These are phyloP conservation scores for Drosophila vallismaia DNA, from an alignment of 2,888 invertebrate genomes.

Conservation along the genomic window DNA sequence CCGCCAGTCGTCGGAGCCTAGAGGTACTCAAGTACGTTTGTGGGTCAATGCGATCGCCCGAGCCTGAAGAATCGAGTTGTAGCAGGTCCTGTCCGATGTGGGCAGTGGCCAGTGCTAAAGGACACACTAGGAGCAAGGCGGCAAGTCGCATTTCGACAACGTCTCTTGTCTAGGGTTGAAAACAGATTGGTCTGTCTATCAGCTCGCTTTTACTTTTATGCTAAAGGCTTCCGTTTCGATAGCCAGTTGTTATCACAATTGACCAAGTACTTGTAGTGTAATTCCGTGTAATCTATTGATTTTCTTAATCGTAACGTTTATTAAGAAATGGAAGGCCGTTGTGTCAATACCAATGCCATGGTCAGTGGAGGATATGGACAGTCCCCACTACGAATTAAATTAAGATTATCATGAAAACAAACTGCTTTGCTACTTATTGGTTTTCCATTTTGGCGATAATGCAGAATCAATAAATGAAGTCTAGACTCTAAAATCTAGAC, in stretches of 20 bases:
- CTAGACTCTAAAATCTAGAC: no score
- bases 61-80: background rate
- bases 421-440: no score
- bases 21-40: constrained; percentile 20
- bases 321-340: background rate
- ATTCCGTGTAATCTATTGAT: background rate
- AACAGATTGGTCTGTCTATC: background rate
- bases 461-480: no score
- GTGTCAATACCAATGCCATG: background rate
- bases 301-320: background rate
- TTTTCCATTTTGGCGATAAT: no score
- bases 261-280: background rate
- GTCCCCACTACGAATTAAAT: background rate
- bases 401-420: no score
- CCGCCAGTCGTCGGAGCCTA: constrained; percentile 43
- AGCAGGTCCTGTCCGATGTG: background rate
- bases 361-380: background rate
- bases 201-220: constrained; percentile 3
- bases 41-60: background rate
- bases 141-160: constrained; percentile 1
- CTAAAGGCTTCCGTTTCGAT: background rate
- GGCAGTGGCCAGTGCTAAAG: constrained; percentile 3
- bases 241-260: background rate
- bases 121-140: constrained; percentile 1
- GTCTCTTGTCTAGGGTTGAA: background rate